Base-by-base conservation (phyloP, 2,888 invertebrate species). In the Lithosia quadra region DNA sequence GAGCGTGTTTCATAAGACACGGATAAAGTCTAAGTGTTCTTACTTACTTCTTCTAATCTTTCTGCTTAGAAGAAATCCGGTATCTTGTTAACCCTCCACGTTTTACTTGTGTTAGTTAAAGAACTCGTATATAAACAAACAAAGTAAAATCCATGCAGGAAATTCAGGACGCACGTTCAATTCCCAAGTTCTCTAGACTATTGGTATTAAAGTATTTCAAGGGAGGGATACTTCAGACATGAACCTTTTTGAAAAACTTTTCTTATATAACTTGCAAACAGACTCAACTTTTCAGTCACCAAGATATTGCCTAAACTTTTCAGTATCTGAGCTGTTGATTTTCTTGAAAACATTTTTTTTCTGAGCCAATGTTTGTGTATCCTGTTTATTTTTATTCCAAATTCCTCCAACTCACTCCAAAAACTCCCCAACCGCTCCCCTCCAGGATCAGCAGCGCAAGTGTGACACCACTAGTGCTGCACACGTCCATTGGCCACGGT, bases 151-250 rank as follows among this genome's bases (percentile, higher is more conserved):
- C n/a, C n/a, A n/a, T n/a, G n/a, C n/a, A n/a, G n/a, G 43, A 18
- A 7, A 39, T 43, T 18, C 43, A 18, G 18, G 15, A 11, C 15
- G 43, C 43, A 18, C 1, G 49, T n/a, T 49, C 49, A 49, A 49
- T 49, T 49, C 9, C n/a, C 18, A 49, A 18, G 9, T 1, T 49
- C 8, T 49, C 49, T 8, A 49, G 49, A 49, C 49, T 49, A 9
- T 49, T 49, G 49, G 43, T 43, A 43, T 49, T n/a, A 49, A 49
- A 49, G n/a, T 49, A n/a, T 49, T 49, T 49, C n/a, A 39, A 49
- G 49, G 7, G 18, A 43, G 8, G 15, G 15, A 39, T 43, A 43
- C 43, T 49, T 9, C 49, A 9, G 18, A 49, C 49, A 49, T 49
- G 5, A 7, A 28, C 28, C 5, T 28, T 28, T 28, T 28, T 28